Evolutionary conservation across 2,888 invertebrate species (phyloP).

Genomic region (Prenolepis imparis): DNA sequence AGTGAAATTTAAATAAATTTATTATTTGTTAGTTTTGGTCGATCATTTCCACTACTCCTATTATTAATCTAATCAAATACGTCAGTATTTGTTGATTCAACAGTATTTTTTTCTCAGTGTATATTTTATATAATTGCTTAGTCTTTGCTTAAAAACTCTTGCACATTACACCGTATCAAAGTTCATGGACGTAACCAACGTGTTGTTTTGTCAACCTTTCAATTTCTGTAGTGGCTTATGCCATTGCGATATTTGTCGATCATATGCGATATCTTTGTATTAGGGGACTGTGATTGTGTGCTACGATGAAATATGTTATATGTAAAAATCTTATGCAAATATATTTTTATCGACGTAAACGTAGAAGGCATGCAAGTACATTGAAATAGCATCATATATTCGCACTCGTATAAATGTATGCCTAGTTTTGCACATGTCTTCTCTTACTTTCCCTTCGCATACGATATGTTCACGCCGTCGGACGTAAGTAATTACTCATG

Average conservation of each 20-base stretch:
- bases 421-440: constrained; percentile 37
- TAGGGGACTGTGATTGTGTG: background rate
- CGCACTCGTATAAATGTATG: constrained; percentile 2
- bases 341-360: constrained; percentile 13
- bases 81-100: too few species aligned
- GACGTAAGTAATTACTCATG: constrained; percentile 55
- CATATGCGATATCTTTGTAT: background rate
- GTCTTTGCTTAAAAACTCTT: background rate
- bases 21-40: too few species aligned
- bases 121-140: background rate
- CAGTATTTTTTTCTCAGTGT: too few species aligned
- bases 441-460: constrained; percentile 47
- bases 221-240: background rate
- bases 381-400: background rate
- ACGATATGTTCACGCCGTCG: constrained; percentile 27
- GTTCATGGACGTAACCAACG: background rate
- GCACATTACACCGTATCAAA: background rate
- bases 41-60: too few species aligned
- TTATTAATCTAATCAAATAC: too few species aligned
- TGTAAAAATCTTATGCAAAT: background rate
- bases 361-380: too few species aligned
- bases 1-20: too few species aligned
- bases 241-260: background rate
- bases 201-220: background rate
- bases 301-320: background rate